Evolutionary conservation across 2,797 vertebrate species (phyloP).

Genomic region (Esox masquinongy): DNA sequence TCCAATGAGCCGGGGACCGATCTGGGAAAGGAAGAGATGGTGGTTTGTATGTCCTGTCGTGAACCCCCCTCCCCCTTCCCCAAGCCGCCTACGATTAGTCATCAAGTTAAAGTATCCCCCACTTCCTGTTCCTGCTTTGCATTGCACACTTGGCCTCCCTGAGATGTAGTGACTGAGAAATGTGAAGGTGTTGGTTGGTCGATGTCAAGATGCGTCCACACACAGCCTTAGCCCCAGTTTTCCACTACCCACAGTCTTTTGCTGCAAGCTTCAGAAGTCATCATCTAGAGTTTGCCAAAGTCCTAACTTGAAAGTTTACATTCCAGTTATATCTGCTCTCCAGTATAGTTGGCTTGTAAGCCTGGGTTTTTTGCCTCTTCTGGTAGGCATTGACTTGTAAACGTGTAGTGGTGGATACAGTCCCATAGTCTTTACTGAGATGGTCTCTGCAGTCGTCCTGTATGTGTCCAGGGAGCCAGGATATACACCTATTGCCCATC

Average conservation of each 20-base stretch:
- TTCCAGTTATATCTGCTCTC: not conserved
- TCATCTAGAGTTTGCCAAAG: slow-evolving; percentile 19
- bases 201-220: slow-evolving; percentile 24
- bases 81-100: slow-evolving; percentile 40
- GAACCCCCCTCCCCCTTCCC: slow-evolving; percentile 11
- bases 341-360: slow-evolving; percentile 16
- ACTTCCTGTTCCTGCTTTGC: slow-evolving; percentile 21
- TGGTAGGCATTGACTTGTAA: slow-evolving; percentile 54
- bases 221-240: not conserved
- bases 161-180: slow-evolving; percentile 56
- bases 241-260: slow-evolving; percentile 7
- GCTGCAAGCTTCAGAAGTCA: slow-evolving; percentile 20
- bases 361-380: not conserved
- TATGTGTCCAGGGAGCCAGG: slow-evolving; percentile 18
- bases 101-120: slow-evolving; percentile 6
- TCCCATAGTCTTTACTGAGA: slow-evolving; percentile 33
- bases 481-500: not conserved
- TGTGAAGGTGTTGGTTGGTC: slow-evolving; percentile 31
- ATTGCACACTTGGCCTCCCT: not conserved
- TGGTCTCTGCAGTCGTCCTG: slow-evolving; percentile 7
- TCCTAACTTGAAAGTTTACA: not conserved
- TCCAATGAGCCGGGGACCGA: slow-evolving; percentile 26
- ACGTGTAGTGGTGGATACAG: slow-evolving; percentile 27
- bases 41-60: slow-evolving; percentile 77
- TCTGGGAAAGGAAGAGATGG: slow-evolving; percentile 55